phyloP scores from a whole-genome alignment of 2,113 vertebrate genomes.

The Callopanchax toddi region DNA sequence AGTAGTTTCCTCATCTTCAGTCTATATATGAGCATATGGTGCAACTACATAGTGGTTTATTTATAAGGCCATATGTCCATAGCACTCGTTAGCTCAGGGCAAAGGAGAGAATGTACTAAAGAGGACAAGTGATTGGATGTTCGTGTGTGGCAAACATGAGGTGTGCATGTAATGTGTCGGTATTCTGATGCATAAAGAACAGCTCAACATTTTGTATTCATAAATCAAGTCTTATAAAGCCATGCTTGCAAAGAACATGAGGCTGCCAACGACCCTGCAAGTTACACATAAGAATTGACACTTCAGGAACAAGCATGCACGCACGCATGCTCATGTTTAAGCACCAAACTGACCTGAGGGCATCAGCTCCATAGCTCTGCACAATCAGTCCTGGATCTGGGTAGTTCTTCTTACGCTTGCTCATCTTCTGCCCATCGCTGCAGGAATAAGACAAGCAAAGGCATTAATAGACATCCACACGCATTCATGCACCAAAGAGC shows the following conservation, averaged over 20 bases:
- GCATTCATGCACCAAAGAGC: conserved; percentile 44
- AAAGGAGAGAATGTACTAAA: conserved; percentile 43
- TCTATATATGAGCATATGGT: conserved; percentile 69
- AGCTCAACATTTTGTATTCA: conserved; percentile 10
- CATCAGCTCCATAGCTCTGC: conserved; percentile 91
- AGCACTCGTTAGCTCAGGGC: conserved; percentile 55
- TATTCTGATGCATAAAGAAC: neutral
- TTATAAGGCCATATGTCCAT: conserved; percentile 76
- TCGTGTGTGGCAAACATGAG: conserved; percentile 17
- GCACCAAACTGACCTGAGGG: conserved; percentile 86
- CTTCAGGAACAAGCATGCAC: neutral
- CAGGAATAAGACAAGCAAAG: conserved; percentile 48
- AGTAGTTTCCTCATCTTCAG: conserved; percentile 26
- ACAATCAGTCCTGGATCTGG: conserved; percentile 90
- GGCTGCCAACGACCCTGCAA: conserved; percentile 28
- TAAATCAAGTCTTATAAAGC: conserved; percentile 40
- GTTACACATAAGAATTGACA: conserved; percentile 7
- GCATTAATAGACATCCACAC: conserved; percentile 43
- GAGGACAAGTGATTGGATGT: conserved; percentile 17
- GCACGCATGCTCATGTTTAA: conserved; percentile 13
- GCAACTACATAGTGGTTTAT: conserved; percentile 65
- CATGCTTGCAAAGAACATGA: conserved; percentile 28
- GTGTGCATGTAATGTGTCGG: neutral
- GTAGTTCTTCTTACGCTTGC: conserved; percentile 99
- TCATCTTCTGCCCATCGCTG: conserved; percentile 99